Evolutionary conservation across 2,113 vertebrate genomes (phyloP).

Genomic region (Cisticola juncidis): DNA sequence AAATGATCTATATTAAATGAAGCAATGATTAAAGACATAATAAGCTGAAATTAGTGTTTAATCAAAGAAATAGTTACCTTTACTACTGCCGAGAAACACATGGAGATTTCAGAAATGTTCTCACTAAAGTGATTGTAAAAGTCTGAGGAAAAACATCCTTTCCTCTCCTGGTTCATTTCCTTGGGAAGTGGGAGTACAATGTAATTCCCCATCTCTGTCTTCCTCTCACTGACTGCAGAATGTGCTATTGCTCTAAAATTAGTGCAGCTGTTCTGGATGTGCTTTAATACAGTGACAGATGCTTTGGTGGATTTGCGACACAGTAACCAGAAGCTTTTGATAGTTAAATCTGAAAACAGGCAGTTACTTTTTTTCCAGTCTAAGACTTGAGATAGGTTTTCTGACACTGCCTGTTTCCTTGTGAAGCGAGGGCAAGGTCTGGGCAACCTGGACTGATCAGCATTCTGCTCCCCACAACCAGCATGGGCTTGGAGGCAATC

Average conservation of each 20-base stretch:
- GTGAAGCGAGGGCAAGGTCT: background rate
- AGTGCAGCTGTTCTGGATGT: background rate
- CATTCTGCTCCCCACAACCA: background rate
- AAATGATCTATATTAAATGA: background rate
- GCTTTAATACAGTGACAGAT: background rate
- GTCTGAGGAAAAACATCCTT: background rate
- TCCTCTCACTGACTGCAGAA: background rate
- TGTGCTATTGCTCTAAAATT: background rate
- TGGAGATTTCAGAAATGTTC: background rate
- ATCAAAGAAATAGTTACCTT: background rate
- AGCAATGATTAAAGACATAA: background rate
- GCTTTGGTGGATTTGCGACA: background rate
- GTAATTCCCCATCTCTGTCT: background rate
- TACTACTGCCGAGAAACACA: background rate
- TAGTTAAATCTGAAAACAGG: background rate
- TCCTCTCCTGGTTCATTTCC: background rate
- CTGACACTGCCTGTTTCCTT: background rate
- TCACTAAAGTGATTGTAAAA: background rate
- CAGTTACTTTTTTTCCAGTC: background rate
- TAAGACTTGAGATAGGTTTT: background rate
- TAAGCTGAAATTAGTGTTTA: background rate
- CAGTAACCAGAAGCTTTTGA: background rate
- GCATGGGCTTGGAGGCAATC: background rate
- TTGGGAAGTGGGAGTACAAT: background rate
- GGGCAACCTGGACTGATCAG: background rate